phyloP scores from a whole-genome alignment of 2,888 invertebrate species.

The Scrobipalpa costella region DNA sequence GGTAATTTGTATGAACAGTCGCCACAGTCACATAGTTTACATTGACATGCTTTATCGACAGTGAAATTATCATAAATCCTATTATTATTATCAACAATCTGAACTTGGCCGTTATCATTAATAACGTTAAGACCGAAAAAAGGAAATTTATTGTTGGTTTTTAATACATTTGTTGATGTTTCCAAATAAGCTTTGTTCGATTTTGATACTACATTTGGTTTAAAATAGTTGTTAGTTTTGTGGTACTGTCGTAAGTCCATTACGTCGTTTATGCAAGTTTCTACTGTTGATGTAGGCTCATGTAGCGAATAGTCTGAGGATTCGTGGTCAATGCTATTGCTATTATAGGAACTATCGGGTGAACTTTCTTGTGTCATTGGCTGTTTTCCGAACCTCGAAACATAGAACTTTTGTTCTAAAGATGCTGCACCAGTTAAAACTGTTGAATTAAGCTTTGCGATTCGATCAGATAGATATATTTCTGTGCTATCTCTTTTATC shows the following conservation, averaged over 20 bases:
- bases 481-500: neutral
- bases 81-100: neutral
- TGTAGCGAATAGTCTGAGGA: constrained; percentile 35
- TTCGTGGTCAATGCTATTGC: constrained; percentile 37
- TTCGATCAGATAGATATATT: neutral
- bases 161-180: neutral
- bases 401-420: neutral
- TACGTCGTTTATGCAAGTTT: constrained; percentile 36
- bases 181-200: neutral
- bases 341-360: constrained; percentile 36
- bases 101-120: neutral
- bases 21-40: constrained; percentile 18
- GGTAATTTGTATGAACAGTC: constrained; percentile 12
- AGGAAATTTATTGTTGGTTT: neutral
- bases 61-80: neutral
- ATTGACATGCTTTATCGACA: constrained; percentile 17
- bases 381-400: neutral
- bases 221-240: neutral
- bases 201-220: neutral
- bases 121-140: neutral
- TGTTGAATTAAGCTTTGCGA: neutral
- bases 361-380: neutral
- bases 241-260: constrained; percentile 28
- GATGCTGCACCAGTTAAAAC: neutral
- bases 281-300: constrained; percentile 35